Base-by-base conservation (phyloP, 2,888 invertebrate species). In the Homarus gammarus region DNA sequence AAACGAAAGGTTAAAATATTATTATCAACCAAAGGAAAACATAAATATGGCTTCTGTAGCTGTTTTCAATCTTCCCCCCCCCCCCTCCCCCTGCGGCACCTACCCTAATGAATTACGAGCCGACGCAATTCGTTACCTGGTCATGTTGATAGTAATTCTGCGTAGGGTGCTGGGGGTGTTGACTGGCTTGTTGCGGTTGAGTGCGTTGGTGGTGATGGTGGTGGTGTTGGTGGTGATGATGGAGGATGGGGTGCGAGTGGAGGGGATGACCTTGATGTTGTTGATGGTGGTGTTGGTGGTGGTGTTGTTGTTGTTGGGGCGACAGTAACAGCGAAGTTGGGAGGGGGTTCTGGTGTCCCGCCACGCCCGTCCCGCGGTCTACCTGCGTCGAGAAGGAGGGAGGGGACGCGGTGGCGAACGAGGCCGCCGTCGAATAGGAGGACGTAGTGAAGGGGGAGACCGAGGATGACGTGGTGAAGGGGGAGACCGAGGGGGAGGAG, bases 71-170 rank as follows among this genome's bases (percentile, higher is more conserved):
- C n/a, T n/a, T n/a, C n/a, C n/a, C n/a, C n/a, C n/a, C n/a, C n/a
- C n/a, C n/a, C n/a, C n/a, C n/a, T n/a, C n/a, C n/a, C n/a, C n/a
- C n/a, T n/a, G n/a, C n/a, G n/a, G n/a, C n/a, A n/a, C n/a, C n/a
- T n/a, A n/a, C n/a, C n/a, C n/a, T n/a, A n/a, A n/a, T n/a, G n/a
- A n/a, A n/a, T n/a, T n/a, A n/a, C n/a, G n/a, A n/a, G n/a, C n/a
- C n/a, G n/a, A n/a, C n/a, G n/a, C n/a, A n/a, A n/a, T n/a, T n/a
- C n/a, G n/a, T 78, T 49, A 89, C 88, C 36, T 77, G 88, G n/a
- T 89, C 88, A 56, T 84, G 84, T n/a, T 84, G 84, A 38, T 78
- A 89, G 56, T 84, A 89, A 27, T 68, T 89, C 27, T 75, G 78
- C 36, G 18, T 68, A 31, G 85, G 27, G 61, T 75, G 84, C 38